phyloP scores from a whole-genome alignment of 2,797 vertebrate species.

The Myotis vivesi region DNA sequence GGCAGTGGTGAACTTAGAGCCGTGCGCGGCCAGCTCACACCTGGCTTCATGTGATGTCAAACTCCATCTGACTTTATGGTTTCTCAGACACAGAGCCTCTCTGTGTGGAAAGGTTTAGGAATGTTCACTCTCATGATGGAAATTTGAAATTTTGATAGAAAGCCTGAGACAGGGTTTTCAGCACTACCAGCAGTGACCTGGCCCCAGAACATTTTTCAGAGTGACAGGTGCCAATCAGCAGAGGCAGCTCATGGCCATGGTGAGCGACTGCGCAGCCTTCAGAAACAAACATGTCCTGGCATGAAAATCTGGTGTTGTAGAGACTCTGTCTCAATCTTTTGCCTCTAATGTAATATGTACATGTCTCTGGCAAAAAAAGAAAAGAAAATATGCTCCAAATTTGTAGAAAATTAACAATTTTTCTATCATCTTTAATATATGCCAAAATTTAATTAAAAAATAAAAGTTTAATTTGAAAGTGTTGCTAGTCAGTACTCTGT shows the following conservation, averaged over 20 bases:
- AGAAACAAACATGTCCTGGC: neutral
- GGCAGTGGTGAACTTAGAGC: neutral
- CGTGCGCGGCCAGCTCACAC: neutral
- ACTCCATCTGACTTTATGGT: neutral
- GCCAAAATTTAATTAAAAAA: constrained; percentile 9
- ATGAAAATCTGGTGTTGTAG: neutral
- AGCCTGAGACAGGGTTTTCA: neutral
- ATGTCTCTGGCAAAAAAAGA: neutral
- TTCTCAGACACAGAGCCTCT: neutral
- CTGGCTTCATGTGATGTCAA: neutral
- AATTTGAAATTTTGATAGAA: neutral
- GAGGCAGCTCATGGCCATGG: fast-evolving
- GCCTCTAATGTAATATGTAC: neutral
- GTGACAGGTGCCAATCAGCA: neutral
- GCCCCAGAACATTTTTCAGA: neutral
- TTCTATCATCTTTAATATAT: neutral
- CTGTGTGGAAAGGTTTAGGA: neutral
- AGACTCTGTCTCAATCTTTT: neutral
- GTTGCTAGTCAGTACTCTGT: neutral
- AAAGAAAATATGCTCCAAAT: neutral
- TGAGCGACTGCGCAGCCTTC: neutral
- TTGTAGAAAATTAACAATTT: neutral
- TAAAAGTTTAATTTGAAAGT: neutral
- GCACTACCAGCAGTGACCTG: neutral
- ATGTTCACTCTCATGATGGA: neutral